Evolutionary conservation across 2,888 invertebrate genomes (phyloP).

Genomic region (Reticulitermes lucifugus): DNA sequence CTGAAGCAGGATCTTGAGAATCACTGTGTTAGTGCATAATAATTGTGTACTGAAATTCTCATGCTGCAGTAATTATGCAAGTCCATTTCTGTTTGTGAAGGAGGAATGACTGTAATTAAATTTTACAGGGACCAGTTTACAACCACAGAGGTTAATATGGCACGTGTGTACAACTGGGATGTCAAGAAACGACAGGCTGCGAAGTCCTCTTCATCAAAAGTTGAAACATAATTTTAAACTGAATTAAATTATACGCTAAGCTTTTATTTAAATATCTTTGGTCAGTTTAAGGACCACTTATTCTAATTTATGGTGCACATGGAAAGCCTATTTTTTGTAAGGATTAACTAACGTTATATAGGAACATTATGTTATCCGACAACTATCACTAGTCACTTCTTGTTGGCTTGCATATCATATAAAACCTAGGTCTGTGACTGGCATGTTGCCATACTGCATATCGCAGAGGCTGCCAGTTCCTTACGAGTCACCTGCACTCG

Average conservation of each 20-base stretch:
- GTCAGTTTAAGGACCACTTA: background rate
- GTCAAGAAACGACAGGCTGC: slow-evolving; percentile 90
- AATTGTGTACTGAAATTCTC: no score
- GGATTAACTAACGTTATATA: no score
- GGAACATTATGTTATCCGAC: no score
- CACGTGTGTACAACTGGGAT: slow-evolving; percentile 98
- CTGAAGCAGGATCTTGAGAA: no score
- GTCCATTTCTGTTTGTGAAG: background rate
- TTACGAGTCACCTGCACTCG: no score
- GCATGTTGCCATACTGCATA: no score
- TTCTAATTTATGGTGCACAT: background rate
- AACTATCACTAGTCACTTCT: no score
- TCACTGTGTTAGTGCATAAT: no score
- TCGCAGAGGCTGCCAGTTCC: no score
- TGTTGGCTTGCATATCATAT: no score
- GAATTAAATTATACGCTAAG: slow-evolving; percentile 19
- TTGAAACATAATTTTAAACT: background rate
- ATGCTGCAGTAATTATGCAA: background rate
- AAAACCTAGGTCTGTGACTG: no score
- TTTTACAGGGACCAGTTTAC: slow-evolving; percentile 92
- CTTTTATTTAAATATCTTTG: background rate
- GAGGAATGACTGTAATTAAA: background rate
- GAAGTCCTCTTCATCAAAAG: slow-evolving; percentile 61
- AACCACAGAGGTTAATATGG: slow-evolving; percentile 99
- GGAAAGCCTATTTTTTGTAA: background rate